Evolutionary conservation across 2,888 invertebrate species (phyloP).

Genomic region (Dryadula phaetusa): DNA sequence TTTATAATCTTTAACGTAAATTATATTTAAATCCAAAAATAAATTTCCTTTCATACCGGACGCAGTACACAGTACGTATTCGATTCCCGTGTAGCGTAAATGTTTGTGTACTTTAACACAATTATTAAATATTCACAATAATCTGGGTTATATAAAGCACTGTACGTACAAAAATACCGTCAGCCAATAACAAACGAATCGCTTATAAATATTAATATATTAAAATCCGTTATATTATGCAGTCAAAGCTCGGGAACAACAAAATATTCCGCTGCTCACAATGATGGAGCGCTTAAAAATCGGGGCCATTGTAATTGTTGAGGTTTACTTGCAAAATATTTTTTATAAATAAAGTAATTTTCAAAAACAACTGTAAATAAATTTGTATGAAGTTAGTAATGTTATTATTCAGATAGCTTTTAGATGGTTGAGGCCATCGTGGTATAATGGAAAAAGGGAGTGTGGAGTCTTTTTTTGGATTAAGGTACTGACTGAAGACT

Average conservation of each 20-base stretch:
- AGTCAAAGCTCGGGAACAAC: slow-evolving; percentile 68
- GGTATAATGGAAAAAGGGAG: no score
- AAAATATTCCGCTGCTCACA: slow-evolving; percentile 58
- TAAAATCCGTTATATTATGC: slow-evolving; percentile 71
- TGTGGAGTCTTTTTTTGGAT: no score
- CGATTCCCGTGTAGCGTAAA: not conserved
- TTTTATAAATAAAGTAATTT: not conserved
- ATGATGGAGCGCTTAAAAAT: slow-evolving; percentile 64
- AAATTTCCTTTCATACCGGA: no score
- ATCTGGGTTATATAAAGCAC: slow-evolving; percentile 37
- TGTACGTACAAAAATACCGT: slow-evolving; percentile 22
- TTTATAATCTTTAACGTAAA: no score
- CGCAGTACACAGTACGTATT: not conserved
- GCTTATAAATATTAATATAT: slow-evolving; percentile 77
- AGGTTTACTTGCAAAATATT: slow-evolving; percentile 28
- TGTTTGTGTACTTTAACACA: not conserved
- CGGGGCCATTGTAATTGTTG: slow-evolving; percentile 50
- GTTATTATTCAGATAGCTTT: no score
- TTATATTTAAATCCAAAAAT: no score
- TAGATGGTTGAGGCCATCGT: no score
- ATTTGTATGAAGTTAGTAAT: no score
- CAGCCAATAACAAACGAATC: slow-evolving; percentile 63
- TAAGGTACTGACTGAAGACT: no score
- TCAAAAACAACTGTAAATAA: not conserved
- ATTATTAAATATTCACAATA: not conserved